Evolutionary conservation across 2,113 vertebrate genomes (phyloP).

Genomic region (Megaptera novaeangliae): DNA sequence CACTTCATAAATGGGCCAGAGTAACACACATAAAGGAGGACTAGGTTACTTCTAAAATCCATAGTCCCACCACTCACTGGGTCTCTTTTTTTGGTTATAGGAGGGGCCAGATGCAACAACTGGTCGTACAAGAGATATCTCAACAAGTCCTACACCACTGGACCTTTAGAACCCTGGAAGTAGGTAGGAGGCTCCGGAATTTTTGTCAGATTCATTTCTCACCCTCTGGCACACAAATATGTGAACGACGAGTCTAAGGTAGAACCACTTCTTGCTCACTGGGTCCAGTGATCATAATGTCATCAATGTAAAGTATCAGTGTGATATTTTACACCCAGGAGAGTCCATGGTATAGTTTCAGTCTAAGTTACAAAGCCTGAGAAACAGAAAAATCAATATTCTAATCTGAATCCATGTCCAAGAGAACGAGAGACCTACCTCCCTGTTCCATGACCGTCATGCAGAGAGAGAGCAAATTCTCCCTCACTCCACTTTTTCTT

Average conservation of each 20-base stretch:
- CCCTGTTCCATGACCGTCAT: not conserved
- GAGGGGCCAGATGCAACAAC: not conserved
- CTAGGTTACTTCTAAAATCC: not conserved
- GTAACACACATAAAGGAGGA: not conserved
- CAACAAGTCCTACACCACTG: not conserved
- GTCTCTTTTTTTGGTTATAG: not conserved
- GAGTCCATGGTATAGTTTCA: not conserved
- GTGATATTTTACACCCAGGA: not conserved
- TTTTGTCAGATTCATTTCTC: not conserved
- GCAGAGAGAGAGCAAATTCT: not conserved
- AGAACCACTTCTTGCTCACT: not conserved
- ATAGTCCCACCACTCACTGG: not conserved
- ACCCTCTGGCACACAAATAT: not conserved
- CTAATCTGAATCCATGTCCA: not conserved
- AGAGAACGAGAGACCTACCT: not conserved
- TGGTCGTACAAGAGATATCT: not conserved
- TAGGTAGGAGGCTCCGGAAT: not conserved
- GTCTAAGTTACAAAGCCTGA: not conserved
- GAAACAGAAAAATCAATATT: not conserved
- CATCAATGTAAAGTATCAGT: not conserved
- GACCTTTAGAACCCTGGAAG: not conserved
- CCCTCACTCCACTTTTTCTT: not conserved
- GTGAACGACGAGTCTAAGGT: not conserved
- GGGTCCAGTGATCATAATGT: not conserved
- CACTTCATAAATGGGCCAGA: not conserved